Evolutionary conservation across 2,797 vertebrate genomes (phyloP).

Genomic region (Cyclopterus lumpus): DNA sequence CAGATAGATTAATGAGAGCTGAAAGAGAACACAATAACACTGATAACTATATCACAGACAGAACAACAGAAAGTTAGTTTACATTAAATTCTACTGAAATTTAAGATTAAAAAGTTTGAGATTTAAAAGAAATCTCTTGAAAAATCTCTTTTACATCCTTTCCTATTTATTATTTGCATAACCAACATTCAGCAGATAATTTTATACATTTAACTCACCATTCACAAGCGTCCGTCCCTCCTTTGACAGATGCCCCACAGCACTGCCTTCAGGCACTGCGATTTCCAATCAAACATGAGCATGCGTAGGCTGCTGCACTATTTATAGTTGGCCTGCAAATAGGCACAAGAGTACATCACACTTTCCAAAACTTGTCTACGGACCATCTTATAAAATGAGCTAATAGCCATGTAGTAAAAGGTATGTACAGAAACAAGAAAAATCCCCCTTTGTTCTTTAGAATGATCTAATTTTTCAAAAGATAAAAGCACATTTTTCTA

Average conservation of each 20-base stretch:
- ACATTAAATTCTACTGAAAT: neutral
- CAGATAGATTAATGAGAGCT: constrained; percentile 20
- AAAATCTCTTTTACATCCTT: neutral
- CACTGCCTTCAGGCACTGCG: constrained; percentile 76
- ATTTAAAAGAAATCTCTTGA: constrained; percentile 7
- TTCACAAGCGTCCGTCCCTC: constrained; percentile 69
- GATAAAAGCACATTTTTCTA: neutral
- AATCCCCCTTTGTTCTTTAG: neutral
- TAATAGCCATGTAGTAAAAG: neutral
- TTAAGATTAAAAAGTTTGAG: neutral
- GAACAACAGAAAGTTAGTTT: neutral
- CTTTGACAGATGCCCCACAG: constrained; percentile 71
- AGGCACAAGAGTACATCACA: constrained; percentile 82
- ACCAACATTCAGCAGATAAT: constrained; percentile 3
- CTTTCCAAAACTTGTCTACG: constrained; percentile 77
- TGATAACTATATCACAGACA: neutral
- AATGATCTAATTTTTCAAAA: neutral
- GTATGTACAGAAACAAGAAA: neutral
- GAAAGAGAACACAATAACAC: constrained; percentile 27
- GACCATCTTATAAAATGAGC: constrained; percentile 38
- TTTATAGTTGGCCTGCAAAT: constrained; percentile 87
- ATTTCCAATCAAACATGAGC: constrained; percentile 88
- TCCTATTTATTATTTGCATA: neutral
- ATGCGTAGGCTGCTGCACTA: constrained; percentile 80
- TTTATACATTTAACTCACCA: constrained; percentile 71